phyloP scores from a whole-genome alignment of 2,797 vertebrate species.

The Chelidonichthys spinosus region DNA sequence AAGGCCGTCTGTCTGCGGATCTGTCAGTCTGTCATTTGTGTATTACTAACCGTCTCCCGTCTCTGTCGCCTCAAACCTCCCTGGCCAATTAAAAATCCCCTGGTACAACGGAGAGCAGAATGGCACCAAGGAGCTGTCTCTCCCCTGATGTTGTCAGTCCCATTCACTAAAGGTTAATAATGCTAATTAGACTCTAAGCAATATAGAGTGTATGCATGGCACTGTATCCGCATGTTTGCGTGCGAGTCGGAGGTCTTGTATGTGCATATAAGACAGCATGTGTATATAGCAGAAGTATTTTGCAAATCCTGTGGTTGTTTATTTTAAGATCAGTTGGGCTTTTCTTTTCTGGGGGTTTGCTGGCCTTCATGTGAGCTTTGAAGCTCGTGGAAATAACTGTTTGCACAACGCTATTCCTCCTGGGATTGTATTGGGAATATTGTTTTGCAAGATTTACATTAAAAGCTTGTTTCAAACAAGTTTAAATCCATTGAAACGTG shows the following conservation, averaged over 20 bases:
- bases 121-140: slow-evolving; percentile 55
- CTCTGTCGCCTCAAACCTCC: slow-evolving; percentile 49
- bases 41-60: slow-evolving; percentile 38
- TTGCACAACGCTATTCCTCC: slow-evolving; percentile 56
- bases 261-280: not conserved
- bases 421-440: slow-evolving; percentile 57
- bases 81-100: slow-evolving; percentile 79
- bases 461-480: slow-evolving; percentile 51
- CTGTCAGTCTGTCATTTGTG: slow-evolving; percentile 57
- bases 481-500: slow-evolving; percentile 54
- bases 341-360: slow-evolving; percentile 41
- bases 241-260: slow-evolving; percentile 14
- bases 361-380: slow-evolving; percentile 61
- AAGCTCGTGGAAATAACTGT: slow-evolving; percentile 64
- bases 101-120: slow-evolving; percentile 43
- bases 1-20: slow-evolving; percentile 45
- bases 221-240: slow-evolving; percentile 6
- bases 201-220: not conserved
- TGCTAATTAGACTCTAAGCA: slow-evolving; percentile 70
- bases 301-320: slow-evolving; percentile 50
- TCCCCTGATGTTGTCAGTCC: slow-evolving; percentile 61
- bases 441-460: slow-evolving; percentile 56
- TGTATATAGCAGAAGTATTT: not conserved
- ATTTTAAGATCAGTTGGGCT: slow-evolving; percentile 56
- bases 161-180: slow-evolving; percentile 79